Evolutionary conservation across 1,140 invertebrate species (phyloP).

Genomic region (Drosophila guanche): DNA sequence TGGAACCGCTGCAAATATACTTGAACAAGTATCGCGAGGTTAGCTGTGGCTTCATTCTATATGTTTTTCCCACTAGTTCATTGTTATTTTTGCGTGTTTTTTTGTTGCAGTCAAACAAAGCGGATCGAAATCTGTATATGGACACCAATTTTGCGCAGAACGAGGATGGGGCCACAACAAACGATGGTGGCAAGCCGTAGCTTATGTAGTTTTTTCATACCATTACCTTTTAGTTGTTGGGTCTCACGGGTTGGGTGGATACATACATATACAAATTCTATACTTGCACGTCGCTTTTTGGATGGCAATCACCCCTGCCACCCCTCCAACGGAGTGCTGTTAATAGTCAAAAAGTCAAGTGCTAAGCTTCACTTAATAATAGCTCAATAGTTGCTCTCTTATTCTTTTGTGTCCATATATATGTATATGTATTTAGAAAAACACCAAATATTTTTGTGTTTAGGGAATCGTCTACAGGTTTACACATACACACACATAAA

Average conservation of each 20-base stretch:
- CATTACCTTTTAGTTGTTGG: no score
- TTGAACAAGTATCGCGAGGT: slow-evolving; percentile 97
- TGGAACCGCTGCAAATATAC: slow-evolving; percentile 98
- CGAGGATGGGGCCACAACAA: slow-evolving; percentile 45
- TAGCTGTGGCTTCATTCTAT: not conserved
- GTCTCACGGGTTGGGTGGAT: no score
- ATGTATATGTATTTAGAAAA: slow-evolving; percentile 49
- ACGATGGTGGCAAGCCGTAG: slow-evolving; percentile 57
- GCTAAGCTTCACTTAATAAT: no score
- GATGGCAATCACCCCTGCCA: no score
- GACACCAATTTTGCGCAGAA: slow-evolving; percentile 56
- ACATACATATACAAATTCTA: no score
- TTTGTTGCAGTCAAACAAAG: slow-evolving; percentile 74
- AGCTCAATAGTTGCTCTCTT: no score
- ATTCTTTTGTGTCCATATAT: slow-evolving; percentile 17
- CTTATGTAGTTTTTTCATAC: not conserved
- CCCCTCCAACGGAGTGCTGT: no score
- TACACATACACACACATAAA: slow-evolving; percentile 47
- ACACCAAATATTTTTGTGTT: slow-evolving; percentile 63
- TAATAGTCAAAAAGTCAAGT: no score
- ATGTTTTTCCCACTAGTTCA: not conserved
- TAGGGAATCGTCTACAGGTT: slow-evolving; percentile 55
- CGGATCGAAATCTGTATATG: slow-evolving; percentile 78
- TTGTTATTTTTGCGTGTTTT: not conserved
- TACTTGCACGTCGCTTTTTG: not conserved